Evolutionary conservation across 2,113 vertebrate genomes (phyloP).

Genomic region (Mystacornis crossleyi): DNA sequence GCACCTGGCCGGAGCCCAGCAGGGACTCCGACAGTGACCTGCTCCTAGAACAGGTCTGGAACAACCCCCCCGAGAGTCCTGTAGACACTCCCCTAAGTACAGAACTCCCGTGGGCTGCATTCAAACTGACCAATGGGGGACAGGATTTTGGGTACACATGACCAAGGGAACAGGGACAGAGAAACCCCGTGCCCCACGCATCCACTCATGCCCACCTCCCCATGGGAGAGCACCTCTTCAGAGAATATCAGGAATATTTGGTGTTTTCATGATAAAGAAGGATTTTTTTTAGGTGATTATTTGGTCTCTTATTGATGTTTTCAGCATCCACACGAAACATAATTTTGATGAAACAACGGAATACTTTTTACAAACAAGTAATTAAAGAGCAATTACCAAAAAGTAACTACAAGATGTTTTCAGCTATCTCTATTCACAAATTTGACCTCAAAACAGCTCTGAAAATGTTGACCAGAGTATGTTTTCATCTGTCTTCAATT

Average conservation of each 20-base stretch:
- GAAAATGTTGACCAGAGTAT: conserved; percentile 19
- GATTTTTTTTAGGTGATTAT: not conserved
- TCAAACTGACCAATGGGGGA: no score
- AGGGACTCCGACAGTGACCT: no score
- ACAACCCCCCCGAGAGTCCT: no score
- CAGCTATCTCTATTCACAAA: conserved; percentile 35
- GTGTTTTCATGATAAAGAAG: not conserved
- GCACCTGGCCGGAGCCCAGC: no score
- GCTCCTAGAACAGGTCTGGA: no score
- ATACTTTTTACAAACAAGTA: conserved; percentile 9
- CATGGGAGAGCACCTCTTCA: no score
- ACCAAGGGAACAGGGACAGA: no score
- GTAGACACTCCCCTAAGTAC: no score
- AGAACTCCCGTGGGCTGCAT: no score
- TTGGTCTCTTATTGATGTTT: not conserved
- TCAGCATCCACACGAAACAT: not conserved
- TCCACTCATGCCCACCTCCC: no score
- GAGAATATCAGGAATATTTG: not conserved
- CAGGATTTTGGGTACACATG: no score
- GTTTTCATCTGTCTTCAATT: conserved; percentile 60
- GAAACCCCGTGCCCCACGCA: no score
- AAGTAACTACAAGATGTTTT: conserved; percentile 41
- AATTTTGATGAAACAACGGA: not conserved
- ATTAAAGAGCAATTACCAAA: conserved; percentile 28
- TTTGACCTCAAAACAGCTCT: conserved; percentile 31